A percentile compares a stretch with the other conserved stretches of the same genome.
Conservation (phyloP, 2,888 invertebrate genomes). For the Mallateleia sp. region DNA sequence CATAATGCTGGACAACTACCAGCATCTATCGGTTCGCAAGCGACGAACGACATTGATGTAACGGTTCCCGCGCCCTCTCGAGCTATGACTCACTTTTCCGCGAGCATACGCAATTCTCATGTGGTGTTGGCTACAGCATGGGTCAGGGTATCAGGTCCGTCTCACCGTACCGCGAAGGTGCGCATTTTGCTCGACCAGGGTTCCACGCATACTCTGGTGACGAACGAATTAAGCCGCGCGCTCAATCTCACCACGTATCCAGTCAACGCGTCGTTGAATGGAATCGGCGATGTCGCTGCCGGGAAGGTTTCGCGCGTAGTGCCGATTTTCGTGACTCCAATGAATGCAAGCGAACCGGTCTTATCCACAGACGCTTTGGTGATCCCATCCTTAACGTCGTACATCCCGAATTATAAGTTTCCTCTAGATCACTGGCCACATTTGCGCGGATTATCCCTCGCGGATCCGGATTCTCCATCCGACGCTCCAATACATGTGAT, state of each 20-base stretch:
- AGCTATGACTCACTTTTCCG: background rate
- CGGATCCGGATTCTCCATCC: constrained; percentile 8
- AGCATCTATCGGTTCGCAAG: too few relatives aligned
- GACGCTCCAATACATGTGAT: constrained; percentile 1
- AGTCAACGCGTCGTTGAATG: background rate
- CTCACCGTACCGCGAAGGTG: background rate
- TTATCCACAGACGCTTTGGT: constrained; percentile 1
- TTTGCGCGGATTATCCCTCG: background rate
- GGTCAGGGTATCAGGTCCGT: background rate
- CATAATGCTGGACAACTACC: too few relatives aligned
- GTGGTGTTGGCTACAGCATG: constrained; percentile 11
- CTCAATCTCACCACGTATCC: background rate
- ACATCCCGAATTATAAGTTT: background rate
- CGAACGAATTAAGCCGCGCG: background rate
- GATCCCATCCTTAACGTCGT: background rate
- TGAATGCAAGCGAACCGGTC: background rate
- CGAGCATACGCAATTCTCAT: too few relatives aligned
- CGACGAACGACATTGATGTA: background rate
- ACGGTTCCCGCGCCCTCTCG: background rate
- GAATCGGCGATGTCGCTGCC: constrained; percentile 1
- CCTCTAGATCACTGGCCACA: background rate
- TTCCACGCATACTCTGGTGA: constrained; percentile 8
- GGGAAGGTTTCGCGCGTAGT: background rate
- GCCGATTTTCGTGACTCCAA: background rate
- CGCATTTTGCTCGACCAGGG: constrained; percentile 4